Conservation (phyloP, 2,888 invertebrate genomes). For the Sphaerophoria rueppellii region DNA sequence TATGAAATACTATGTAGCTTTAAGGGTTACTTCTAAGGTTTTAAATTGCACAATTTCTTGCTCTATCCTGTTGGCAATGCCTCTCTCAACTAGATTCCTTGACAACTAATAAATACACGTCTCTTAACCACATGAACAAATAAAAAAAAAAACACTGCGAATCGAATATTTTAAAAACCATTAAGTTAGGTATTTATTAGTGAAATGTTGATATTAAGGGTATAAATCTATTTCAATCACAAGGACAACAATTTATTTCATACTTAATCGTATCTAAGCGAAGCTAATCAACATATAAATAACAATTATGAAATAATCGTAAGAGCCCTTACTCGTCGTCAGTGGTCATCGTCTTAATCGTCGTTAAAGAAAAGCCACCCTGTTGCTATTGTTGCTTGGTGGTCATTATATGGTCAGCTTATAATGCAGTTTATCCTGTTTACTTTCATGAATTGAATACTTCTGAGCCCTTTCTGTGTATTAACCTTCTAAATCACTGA, state of each 20-base stretch:
- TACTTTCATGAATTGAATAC: constrained; percentile 9
- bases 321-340: constrained; percentile 2
- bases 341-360: neutral
- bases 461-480: constrained; percentile 1
- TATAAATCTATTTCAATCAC: neutral
- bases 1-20: too few relatives aligned
- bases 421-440: constrained; percentile 57
- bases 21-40: too few relatives aligned
- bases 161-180: neutral
- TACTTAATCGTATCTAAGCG: constrained; percentile 38
- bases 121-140: too few relatives aligned
- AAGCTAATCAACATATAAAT: constrained; percentile 55
- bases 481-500: neutral
- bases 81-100: too few relatives aligned
- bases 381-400: constrained; percentile 25
- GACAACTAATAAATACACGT: too few relatives aligned
- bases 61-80: too few relatives aligned
- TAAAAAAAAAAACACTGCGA: too few relatives aligned
- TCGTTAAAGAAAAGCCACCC: neutral
- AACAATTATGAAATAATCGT: constrained; percentile 67
- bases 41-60: too few relatives aligned
- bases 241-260: constrained; percentile 49
- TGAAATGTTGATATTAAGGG: constrained; percentile 58
- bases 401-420: constrained; percentile 36
- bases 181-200: constrained; percentile 36